Conservation (phyloP, 2,113 vertebrate species). For the Syngnathoides biaculeatus region DNA sequence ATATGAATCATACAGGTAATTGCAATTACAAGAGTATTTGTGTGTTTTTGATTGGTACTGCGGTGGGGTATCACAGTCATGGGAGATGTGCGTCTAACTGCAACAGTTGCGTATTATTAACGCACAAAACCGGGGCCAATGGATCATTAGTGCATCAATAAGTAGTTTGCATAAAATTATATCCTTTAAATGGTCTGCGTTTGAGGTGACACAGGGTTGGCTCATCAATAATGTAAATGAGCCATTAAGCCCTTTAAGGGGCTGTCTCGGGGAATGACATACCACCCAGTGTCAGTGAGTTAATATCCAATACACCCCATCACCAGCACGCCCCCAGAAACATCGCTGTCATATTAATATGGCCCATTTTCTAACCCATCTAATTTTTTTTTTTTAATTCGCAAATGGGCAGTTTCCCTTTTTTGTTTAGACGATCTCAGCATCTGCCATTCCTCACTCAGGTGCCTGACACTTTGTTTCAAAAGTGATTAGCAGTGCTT, state of each 20-base stretch:
- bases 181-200: conserved; percentile 89
- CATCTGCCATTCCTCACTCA: conserved; percentile 4
- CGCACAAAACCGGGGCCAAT: conserved; percentile 85
- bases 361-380: conserved; percentile 6
- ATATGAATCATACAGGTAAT: neutral
- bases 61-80: conserved; percentile 76
- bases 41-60: conserved; percentile 66
- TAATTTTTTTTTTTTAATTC: neutral
- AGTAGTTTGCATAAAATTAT: conserved; percentile 97
- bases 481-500: conserved; percentile 37
- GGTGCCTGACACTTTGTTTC: conserved; percentile 20
- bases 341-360: conserved; percentile 15
- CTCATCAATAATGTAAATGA: conserved; percentile 98
- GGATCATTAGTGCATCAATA: conserved; percentile 97
- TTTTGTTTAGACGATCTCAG: conserved; percentile 3
- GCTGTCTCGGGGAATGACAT: conserved; percentile 86
- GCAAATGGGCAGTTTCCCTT: neutral
- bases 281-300: conserved; percentile 73
- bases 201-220: conserved; percentile 91
- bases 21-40: neutral
- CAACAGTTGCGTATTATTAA: conserved; percentile 95
- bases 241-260: conserved; percentile 82
- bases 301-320: conserved; percentile 65
- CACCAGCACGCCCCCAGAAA: conserved; percentile 56
- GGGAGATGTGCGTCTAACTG: conserved; percentile 87